Percentiles rank a stretch among this genome's conserved stretches.
Conservation (phyloP, 2,888 invertebrate genomes). For the Prosopocoilus inquinatus region DNA sequence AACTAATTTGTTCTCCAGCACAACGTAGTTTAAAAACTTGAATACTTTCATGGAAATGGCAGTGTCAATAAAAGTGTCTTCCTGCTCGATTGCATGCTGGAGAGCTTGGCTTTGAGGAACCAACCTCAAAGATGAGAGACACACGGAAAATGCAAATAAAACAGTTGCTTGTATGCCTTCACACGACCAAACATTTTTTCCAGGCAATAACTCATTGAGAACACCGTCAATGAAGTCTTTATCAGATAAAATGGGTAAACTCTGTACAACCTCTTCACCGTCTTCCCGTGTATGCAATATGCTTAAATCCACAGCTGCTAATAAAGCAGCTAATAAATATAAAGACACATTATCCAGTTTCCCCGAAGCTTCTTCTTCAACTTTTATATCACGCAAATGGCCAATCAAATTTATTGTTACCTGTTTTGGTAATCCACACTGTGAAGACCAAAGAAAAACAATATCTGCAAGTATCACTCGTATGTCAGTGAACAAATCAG, state of each 20-base stretch:
- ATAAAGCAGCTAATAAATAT: slow-evolving; percentile 76
- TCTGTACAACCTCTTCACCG: slow-evolving; percentile 69
- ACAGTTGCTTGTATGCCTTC: slow-evolving; percentile 60
- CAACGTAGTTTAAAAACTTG: slow-evolving; percentile 70
- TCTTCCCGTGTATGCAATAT: slow-evolving; percentile 73
- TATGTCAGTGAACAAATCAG: slow-evolving; percentile 71
- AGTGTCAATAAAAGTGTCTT: slow-evolving; percentile 75
- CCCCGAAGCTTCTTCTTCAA: slow-evolving; percentile 62
- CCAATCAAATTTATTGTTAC: slow-evolving; percentile 63
- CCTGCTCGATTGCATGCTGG: slow-evolving; percentile 66
- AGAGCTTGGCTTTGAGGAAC: slow-evolving; percentile 57
- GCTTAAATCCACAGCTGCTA: slow-evolving; percentile 82
- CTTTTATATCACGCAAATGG: slow-evolving; percentile 47
- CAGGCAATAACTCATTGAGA: slow-evolving; percentile 54
- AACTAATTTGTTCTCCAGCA: slow-evolving; percentile 69
- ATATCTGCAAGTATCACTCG: slow-evolving; percentile 70
- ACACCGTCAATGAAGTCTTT: slow-evolving; percentile 57
- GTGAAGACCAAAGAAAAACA: slow-evolving; percentile 74
- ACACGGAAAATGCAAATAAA: slow-evolving; percentile 69
- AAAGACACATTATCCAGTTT: slow-evolving; percentile 76
- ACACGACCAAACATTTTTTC: slow-evolving; percentile 54
- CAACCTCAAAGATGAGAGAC: slow-evolving; percentile 62
- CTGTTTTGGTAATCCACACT: slow-evolving; percentile 67
- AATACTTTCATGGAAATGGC: slow-evolving; percentile 80
- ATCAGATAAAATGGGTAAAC: slow-evolving; percentile 65